Percentiles rank a stretch among this genome's conserved stretches.
These are phyloP conservation scores for Geococcyx californianus DNA, from an alignment of 2,113 vertebrate genomes.

Conservation along the genomic window DNA sequence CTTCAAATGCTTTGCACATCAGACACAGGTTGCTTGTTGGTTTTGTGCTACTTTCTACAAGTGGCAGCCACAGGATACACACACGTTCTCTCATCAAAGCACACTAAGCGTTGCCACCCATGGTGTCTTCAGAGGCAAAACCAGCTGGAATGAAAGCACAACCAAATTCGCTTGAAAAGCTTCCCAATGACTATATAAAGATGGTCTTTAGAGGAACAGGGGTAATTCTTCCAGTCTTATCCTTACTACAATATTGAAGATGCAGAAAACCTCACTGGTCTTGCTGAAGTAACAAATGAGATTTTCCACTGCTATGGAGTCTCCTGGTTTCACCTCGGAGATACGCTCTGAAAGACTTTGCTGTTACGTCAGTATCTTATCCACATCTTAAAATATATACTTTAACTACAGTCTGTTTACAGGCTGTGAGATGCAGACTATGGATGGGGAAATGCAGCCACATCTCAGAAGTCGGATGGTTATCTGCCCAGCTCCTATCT, in stretches of 20 bases:
- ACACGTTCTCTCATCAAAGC: neutral
- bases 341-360: neutral
- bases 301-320: neutral
- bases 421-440: neutral
- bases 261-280: neutral
- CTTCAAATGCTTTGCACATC: neutral
- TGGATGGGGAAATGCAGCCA: neutral
- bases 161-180: neutral
- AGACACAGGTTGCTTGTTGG: neutral
- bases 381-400: rapidly evolving
- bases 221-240: neutral
- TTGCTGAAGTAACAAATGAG: neutral
- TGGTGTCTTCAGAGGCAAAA: neutral
- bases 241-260: neutral
- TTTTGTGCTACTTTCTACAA: neutral
- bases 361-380: rapidly evolving
- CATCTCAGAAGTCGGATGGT: neutral
- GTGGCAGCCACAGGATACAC: neutral
- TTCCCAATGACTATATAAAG: neutral
- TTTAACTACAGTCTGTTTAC: neutral
- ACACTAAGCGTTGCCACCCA: neutral
- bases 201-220: neutral
- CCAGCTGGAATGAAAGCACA: neutral
- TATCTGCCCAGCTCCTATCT: neutral
- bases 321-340: neutral